Evolutionary conservation across 2,888 invertebrate genomes (phyloP).

Genomic region (Lampropteryx suffumata): DNA sequence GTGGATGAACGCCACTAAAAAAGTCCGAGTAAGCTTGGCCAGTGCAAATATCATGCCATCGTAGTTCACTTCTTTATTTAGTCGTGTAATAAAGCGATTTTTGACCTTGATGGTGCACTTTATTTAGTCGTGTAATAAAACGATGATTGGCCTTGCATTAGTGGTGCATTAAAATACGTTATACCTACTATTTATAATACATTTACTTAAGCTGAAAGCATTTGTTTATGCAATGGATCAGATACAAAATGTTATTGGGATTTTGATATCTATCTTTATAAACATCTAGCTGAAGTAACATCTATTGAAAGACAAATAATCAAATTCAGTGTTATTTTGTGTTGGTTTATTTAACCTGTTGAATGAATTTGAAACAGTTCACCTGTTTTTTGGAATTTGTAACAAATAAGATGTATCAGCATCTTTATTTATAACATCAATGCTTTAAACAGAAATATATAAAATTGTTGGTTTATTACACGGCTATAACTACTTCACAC

Average conservation of each 20-base stretch:
- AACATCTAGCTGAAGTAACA: no score
- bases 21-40: slow-evolving; percentile 87
- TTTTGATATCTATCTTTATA: neutral
- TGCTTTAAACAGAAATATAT: slow-evolving; percentile 23
- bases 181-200: no score
- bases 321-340: neutral
- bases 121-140: slow-evolving; percentile 1
- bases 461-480: slow-evolving; percentile 34
- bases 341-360: slow-evolving; percentile 1
- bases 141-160: no score
- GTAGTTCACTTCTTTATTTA: slow-evolving; percentile 17
- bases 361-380: slow-evolving; percentile 15
- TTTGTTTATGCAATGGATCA: neutral
- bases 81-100: slow-evolving; percentile 38
- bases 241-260: neutral
- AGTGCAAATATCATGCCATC: slow-evolving; percentile 25
- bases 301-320: neutral
- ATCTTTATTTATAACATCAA: slow-evolving; percentile 20
- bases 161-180: no score
- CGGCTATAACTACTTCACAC: slow-evolving; percentile 12
- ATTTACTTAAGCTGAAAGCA: no score
- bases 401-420: slow-evolving; percentile 23
- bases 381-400: slow-evolving; percentile 19
- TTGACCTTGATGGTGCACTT: slow-evolving; percentile 1
- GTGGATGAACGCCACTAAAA: slow-evolving; percentile 88